Evolutionary conservation across 2,797 vertebrate genomes (phyloP).

Genomic region (Leontocebus nigricollis): DNA sequence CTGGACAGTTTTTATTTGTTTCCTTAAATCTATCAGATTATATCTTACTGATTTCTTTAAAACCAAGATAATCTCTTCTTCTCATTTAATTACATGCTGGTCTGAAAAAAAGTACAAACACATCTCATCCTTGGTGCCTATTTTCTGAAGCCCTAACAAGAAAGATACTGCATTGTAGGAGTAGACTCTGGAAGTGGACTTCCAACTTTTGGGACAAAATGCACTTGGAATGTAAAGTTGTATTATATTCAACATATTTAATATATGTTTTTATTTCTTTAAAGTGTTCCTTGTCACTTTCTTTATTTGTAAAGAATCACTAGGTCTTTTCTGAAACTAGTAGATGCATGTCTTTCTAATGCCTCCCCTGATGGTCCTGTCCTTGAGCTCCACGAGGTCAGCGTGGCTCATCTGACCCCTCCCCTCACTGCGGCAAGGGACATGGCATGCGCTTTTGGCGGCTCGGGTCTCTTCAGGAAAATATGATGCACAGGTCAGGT

Average conservation of each 20-base stretch:
- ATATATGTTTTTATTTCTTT: neutral
- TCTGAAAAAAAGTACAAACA: neutral
- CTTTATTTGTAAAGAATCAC: neutral
- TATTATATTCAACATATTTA: neutral
- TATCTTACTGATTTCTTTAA: neutral
- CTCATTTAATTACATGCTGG: neutral
- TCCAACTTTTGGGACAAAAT: neutral
- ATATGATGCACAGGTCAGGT: neutral
- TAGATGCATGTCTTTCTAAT: neutral
- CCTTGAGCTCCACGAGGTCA: fast-evolving
- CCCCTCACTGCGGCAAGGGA: neutral
- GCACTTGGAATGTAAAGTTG: neutral
- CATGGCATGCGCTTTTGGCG: no score
- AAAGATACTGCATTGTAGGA: neutral
- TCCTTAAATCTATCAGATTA: neutral
- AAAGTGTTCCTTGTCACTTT: neutral
- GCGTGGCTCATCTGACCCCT: neutral
- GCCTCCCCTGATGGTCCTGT: neutral
- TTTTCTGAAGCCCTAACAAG: neutral
- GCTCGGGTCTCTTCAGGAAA: neutral
- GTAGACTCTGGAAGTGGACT: neutral
- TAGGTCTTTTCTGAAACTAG: neutral
- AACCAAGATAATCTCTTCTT: neutral
- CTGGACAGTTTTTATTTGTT: neutral
- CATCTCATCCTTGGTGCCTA: neutral